Conservation (phyloP, 2,888 invertebrate genomes). For the Seira sanloemensis region DNA sequence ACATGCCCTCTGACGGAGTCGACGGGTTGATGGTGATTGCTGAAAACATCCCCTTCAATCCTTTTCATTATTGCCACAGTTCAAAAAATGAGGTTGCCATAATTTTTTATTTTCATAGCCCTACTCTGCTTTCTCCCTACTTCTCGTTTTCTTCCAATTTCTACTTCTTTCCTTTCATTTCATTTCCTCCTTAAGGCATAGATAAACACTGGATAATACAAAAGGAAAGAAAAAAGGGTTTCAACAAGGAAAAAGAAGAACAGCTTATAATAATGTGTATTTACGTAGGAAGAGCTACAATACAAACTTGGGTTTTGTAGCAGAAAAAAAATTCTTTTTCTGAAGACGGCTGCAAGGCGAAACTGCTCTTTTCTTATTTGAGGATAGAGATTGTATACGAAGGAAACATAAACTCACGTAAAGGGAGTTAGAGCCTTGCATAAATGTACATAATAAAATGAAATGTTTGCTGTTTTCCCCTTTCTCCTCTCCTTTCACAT, state of each 20-base stretch:
- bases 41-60: constrained; percentile 67
- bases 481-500: constrained; percentile 27
- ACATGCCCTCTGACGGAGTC: constrained; percentile 65
- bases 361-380: constrained; percentile 15
- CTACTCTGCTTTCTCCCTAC: constrained; percentile 23
- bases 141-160: constrained; percentile 34
- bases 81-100: constrained; percentile 66
- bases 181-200: constrained; percentile 54
- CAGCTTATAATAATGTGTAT: constrained; percentile 37
- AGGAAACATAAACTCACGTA: background rate
- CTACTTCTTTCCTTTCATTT: constrained; percentile 49
- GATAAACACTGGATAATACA: constrained; percentile 59
- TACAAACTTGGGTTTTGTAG: constrained; percentile 12
- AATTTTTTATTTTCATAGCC: constrained; percentile 64
- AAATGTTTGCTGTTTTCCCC: constrained; percentile 33
- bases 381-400: background rate
- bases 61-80: constrained; percentile 65
- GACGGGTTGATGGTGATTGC: constrained; percentile 67
- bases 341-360: background rate
- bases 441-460: constrained; percentile 44
- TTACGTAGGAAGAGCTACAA: constrained; percentile 2
- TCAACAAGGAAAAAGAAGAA: constrained; percentile 15
- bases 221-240: constrained; percentile 27
- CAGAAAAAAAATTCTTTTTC: constrained; percentile 6
- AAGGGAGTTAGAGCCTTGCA: constrained; percentile 22